Percentiles rank a stretch among this genome's conserved stretches.
phyloP scores from a whole-genome alignment of 1,140 invertebrate species.

The Drosophila pallidifrons region DNA sequence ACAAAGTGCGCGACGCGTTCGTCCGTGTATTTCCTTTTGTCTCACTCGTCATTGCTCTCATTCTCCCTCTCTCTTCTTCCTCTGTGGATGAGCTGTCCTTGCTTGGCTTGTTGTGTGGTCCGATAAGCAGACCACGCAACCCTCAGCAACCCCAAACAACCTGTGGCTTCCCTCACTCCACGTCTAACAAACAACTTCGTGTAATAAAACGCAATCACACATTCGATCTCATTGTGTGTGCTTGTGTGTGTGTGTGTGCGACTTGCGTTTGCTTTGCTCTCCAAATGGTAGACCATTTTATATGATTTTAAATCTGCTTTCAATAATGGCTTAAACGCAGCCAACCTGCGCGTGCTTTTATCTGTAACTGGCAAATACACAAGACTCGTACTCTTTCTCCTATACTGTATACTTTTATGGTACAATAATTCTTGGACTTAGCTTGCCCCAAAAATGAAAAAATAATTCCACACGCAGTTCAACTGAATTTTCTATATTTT shows the following conservation, averaged over 20 bases:
- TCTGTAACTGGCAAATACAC: slow-evolving; percentile 46
- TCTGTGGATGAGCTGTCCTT: slow-evolving; percentile 3
- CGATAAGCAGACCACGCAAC: slow-evolving; percentile 58
- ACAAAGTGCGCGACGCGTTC: slow-evolving; percentile 55
- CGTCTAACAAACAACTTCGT: not conserved
- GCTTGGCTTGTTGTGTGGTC: slow-evolving; percentile 42
- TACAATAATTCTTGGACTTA: slow-evolving; percentile 31
- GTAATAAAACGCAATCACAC: slow-evolving; percentile 52
- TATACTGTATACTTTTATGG: slow-evolving; percentile 42
- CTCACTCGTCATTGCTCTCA: slow-evolving; percentile 12
- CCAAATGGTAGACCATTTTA: slow-evolving; percentile 55
- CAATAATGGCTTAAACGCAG: slow-evolving; percentile 47
- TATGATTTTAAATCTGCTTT: slow-evolving; percentile 74
- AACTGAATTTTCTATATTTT: slow-evolving; percentile 6
- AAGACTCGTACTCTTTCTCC: not conserved
- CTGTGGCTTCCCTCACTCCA: slow-evolving; percentile 53
- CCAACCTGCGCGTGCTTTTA: slow-evolving; percentile 48
- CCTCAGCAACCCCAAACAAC: slow-evolving; percentile 47
- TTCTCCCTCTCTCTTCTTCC: not conserved
- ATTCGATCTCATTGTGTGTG: slow-evolving; percentile 41
- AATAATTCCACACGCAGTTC: not conserved
- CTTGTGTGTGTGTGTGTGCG: slow-evolving; percentile 25
- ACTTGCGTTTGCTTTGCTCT: slow-evolving; percentile 48
- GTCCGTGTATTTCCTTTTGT: slow-evolving; percentile 38
- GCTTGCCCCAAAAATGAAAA: slow-evolving; percentile 1